These are phyloP conservation scores for Canis aureus DNA, from an alignment of 2,113 vertebrate genomes.

Conservation along the genomic window DNA sequence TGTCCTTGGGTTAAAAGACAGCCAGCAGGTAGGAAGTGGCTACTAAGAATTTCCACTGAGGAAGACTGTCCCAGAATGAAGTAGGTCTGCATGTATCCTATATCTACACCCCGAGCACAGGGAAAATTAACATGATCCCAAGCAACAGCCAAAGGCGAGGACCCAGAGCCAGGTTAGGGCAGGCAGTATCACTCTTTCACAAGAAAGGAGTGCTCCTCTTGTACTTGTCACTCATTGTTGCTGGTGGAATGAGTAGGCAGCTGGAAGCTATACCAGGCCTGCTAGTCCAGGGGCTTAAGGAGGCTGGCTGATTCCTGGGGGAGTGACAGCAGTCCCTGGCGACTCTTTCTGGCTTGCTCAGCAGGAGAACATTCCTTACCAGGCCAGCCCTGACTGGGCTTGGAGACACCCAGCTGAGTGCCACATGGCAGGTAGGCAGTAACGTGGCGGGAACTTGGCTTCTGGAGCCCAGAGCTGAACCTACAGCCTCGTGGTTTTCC, in stretches of 20 bases:
- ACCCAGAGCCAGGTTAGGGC: background rate
- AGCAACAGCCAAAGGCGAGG: background rate
- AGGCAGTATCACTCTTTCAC: background rate
- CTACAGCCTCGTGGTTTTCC: background rate
- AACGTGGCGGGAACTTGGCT: background rate
- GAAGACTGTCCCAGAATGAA: background rate
- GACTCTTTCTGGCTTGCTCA: constrained; percentile 18
- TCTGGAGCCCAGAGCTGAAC: background rate
- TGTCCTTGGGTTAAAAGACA: background rate
- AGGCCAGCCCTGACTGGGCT: constrained; percentile 36
- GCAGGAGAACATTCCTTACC: constrained; percentile 62
- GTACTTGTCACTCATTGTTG: background rate
- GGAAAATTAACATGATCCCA: background rate
- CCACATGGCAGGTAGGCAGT: background rate
- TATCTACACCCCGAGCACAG: background rate
- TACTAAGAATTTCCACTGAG: background rate
- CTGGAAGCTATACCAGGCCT: background rate
- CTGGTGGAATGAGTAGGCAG: background rate
- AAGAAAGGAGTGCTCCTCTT: background rate
- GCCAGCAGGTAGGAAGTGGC: background rate
- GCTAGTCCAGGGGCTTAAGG: background rate
- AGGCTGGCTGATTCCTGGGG: background rate
- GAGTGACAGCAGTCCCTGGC: background rate
- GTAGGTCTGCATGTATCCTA: background rate
- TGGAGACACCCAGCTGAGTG: constrained; percentile 8